Conservation (phyloP, 1,140 invertebrate genomes). For the Drosophila teissieri region DNA sequence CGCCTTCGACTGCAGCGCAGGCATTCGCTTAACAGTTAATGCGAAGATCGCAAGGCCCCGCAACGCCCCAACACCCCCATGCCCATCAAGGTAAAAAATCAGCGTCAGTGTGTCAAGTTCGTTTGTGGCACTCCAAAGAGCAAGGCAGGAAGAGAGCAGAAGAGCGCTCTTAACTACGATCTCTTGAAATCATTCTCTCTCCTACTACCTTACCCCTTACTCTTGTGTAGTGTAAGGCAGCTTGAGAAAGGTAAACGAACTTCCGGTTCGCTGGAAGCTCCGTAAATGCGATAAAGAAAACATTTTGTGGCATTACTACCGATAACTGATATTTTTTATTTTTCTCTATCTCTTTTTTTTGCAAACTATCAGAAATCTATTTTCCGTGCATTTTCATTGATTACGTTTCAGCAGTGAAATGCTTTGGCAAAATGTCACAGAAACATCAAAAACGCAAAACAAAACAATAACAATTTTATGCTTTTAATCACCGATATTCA, state of each 20-base stretch:
- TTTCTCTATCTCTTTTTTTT: background rate
- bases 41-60: conserved; percentile 25
- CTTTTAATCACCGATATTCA: too few relatives aligned
- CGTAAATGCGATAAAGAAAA: conserved; percentile 42
- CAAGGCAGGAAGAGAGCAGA: background rate
- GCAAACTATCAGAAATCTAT: conserved; percentile 48
- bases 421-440: too few relatives aligned
- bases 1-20: conserved; percentile 25
- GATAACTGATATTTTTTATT: conserved; percentile 10
- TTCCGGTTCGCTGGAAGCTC: conserved; percentile 69
- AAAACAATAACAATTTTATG: too few relatives aligned
- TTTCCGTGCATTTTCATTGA: conserved; percentile 10
- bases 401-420: too few relatives aligned
- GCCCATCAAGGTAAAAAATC: conserved; percentile 17
- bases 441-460: too few relatives aligned
- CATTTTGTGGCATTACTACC: conserved; percentile 2
- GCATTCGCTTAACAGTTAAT: conserved; percentile 74
- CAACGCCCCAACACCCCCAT: background rate
- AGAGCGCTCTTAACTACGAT: conserved; percentile 17
- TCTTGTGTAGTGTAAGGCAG: conserved; percentile 21
- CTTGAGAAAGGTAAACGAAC: conserved; percentile 78
- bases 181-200: conserved; percentile 16
- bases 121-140: conserved; percentile 55
- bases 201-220: conserved; percentile 28
- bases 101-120: conserved; percentile 82